These are phyloP conservation scores for Pocota personata DNA, from an alignment of 2,888 invertebrate genomes.

Conservation along the genomic window DNA sequence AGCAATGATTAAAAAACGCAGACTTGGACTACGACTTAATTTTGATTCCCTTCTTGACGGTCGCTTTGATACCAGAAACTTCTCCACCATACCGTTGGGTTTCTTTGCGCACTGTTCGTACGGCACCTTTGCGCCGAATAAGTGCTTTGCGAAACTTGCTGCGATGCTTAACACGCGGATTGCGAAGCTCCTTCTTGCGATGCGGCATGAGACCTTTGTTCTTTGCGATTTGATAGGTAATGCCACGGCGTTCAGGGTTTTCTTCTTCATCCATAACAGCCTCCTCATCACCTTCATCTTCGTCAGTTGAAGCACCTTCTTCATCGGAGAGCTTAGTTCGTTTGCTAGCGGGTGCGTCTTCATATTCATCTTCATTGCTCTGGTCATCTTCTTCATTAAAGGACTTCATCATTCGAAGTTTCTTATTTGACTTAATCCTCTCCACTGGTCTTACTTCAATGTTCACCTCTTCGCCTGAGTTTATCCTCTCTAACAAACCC, in stretches of 20 bases:
- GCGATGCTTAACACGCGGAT: constrained; percentile 97
- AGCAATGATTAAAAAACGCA: not conserved
- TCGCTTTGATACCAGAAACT: constrained; percentile 95
- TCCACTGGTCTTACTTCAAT: constrained; percentile 81
- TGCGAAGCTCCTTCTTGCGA: constrained; percentile 95
- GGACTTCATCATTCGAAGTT: constrained; percentile 82
- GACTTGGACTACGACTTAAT: constrained; percentile 84
- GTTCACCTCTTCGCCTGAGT: constrained; percentile 82
- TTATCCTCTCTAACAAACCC: constrained; percentile 85
- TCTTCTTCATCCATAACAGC: constrained; percentile 79
- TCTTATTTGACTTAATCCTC: constrained; percentile 83
- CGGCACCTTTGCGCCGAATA: constrained; percentile 96
- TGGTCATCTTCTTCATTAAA: constrained; percentile 7
- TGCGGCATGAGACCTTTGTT: constrained; percentile 97
- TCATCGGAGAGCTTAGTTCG: constrained; percentile 81
- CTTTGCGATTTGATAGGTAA: constrained; percentile 97
- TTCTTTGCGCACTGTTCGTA: constrained; percentile 93
- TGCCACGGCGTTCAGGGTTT: constrained; percentile 87
- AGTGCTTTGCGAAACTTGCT: constrained; percentile 96
- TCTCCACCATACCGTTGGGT: constrained; percentile 94
- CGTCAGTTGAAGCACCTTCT: constrained; percentile 66
- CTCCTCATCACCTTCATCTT: constrained; percentile 80
- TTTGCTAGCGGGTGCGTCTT: constrained; percentile 80
- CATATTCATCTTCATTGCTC: constrained; percentile 81
- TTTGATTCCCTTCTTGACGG: constrained; percentile 94